Evolutionary conservation across 1,140 invertebrate genomes (phyloP).

Genomic region (Zaprionus camerounensis): DNA sequence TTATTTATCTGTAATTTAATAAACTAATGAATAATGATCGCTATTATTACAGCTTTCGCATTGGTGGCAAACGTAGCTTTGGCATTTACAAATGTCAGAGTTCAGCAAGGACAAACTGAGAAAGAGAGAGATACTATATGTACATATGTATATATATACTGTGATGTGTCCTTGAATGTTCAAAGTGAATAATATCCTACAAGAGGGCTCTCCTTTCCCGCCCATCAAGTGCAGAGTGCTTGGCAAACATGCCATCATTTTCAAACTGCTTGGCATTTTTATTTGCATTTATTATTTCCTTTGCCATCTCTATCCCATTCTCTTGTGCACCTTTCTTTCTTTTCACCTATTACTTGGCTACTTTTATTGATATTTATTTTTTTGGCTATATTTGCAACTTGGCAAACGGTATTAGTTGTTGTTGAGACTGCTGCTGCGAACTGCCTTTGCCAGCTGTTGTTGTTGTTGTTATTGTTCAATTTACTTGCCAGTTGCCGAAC

Average conservation of each 20-base stretch:
- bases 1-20: background rate
- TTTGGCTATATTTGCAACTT: slow-evolving; percentile 46
- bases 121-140: no score
- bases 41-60: background rate
- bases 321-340: slow-evolving; percentile 4
- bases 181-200: slow-evolving; percentile 47
- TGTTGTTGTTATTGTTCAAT: slow-evolving; percentile 17
- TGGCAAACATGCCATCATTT: slow-evolving; percentile 32
- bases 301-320: background rate
- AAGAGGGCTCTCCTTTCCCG: background rate
- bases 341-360: slow-evolving; percentile 40
- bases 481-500: slow-evolving; percentile 23
- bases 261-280: slow-evolving; percentile 22
- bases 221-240: slow-evolving; percentile 30
- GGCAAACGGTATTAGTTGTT: slow-evolving; percentile 21
- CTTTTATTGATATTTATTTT: slow-evolving; percentile 38
- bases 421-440: background rate
- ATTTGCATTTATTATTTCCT: slow-evolving; percentile 36
- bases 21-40: background rate
- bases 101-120: slow-evolving; percentile 27
- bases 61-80: background rate
- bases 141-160: slow-evolving; percentile 12
- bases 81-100: slow-evolving; percentile 42
- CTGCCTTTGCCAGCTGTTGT: slow-evolving; percentile 26
- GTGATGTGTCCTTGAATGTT: slow-evolving; percentile 37